Base-by-base conservation (phyloP, 2,113 vertebrate genomes). In the Stegastes partitus region DNA sequence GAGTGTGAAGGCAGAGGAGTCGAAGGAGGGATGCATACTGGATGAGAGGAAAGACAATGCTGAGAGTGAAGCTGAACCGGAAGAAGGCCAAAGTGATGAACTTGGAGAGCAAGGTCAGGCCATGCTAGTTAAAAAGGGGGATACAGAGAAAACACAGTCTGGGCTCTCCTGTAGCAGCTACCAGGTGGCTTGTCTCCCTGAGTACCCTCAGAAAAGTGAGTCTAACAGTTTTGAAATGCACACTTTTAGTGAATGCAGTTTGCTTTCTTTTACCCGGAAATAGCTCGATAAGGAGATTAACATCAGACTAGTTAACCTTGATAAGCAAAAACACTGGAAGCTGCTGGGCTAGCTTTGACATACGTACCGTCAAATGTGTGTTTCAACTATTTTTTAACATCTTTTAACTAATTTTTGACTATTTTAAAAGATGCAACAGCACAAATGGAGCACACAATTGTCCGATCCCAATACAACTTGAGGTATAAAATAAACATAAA, bases 161-260 rank as follows among this genome's bases (percentile, higher is more conserved):
- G 49, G 47, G 31, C 82, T 92, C 34, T 77, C 89, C 25, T 65
- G 18, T 11, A 82, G 74, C 10, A 22, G 81, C 39, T 92, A 76
- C 81, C 89, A 93, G 61, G 91, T 92, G 75, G 68, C 88, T 68
- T 82, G 82, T 21, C 78, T 93, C 3, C 92, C 84, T 31, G 77
- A 90, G 26, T 69, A 74, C 53, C 89, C 72, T 25, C 81, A 72
- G 39, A 94, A 92, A 90, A 86, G 94, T 95, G 93, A 93, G 94
- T 87, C 25, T 44, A 47, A 58, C 9, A 25, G 22, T 37, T 74
- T 57, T 14, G 55, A 39, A 56, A 55, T 58, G 22, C 16, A 59
- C 18, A 69, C 42, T 44, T 25, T 9, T 55, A 15, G 26, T 42
- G 28, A 10, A 51, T 37, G 16, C 11, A 15, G 2, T 53, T 4